Evolutionary conservation across 2,888 invertebrate species (phyloP), one percentile per base, ranked within the genome.

Genomic region (Drosophila pseudotalamancana): DNA sequence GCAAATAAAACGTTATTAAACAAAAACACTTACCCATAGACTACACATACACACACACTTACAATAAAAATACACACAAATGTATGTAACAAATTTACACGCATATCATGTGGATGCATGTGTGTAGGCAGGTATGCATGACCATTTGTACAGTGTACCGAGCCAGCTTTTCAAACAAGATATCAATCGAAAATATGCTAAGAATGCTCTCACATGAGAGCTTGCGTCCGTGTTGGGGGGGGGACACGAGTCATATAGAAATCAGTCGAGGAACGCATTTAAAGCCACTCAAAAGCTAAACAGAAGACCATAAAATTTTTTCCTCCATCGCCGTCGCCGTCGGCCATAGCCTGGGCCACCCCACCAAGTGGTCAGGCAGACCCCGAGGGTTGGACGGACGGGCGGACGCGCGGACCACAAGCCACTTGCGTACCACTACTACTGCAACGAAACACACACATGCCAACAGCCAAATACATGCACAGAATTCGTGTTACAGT

Each of bases 201-300:
- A 64, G 80, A 76, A 83, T 83, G 80, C 56, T 53, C 46, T 54
- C 45, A 40, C 14, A 42, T 43, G 25, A 31, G 35, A 35, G 8
- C 35, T 29, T 25, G 18, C n/a, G 43, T 4, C 9, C 34, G 42
- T 31, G 45, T 14, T 18, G 54, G 51, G 43, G 53, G 18, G 54
- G 51, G 43, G 53, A 25, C 63, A 78, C 37, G 59, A 56, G 65
- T 69, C 62, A 69, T 59, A 84, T 84, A 77, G 81, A 84, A 78
- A 84, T 78, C 78, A 77, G 70, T 73, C 85, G 56, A 77, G 55
- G 60, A 72, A 77, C 80, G 84, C 80, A 83, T 83, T 83, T 72
- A 77, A 72, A 80, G 77, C 72, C 84, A 77, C 80, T 77, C 77
- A 69, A 68, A 71, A 79, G 81, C 77, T 77, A 84, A 83, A 80